Percentiles rank a stretch among this genome's conserved stretches.
These are phyloP conservation scores for Eolophus roseicapilla DNA, from an alignment of 2,113 vertebrate species.

Conservation along the genomic window DNA sequence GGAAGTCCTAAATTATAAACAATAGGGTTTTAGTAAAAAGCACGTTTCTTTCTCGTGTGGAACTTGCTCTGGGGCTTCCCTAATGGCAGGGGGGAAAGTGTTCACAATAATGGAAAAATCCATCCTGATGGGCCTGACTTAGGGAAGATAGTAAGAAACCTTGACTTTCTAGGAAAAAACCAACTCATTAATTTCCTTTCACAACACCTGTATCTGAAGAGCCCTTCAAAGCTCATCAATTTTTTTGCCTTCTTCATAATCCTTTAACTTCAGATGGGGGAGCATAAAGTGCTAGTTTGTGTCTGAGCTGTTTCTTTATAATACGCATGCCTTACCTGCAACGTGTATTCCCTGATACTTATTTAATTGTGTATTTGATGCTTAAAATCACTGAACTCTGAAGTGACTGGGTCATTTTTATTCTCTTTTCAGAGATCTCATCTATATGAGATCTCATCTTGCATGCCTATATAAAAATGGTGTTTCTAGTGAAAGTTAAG, in stretches of 20 bases:
- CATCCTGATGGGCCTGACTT: neutral
- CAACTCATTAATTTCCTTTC: neutral
- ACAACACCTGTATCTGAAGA: neutral
- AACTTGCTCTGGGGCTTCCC: neutral
- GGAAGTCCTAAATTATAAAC: neutral
- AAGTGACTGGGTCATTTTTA: neutral
- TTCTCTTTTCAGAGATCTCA: neutral
- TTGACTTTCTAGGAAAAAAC: neutral
- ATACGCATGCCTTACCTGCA: neutral
- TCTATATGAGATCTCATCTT: no score
- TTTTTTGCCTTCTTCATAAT: neutral
- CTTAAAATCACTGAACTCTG: neutral
- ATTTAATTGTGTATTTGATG: neutral
- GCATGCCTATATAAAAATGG: neutral
- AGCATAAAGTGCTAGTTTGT: neutral
- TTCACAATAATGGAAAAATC: neutral
- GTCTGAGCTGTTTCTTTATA: neutral
- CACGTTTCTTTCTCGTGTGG: neutral
- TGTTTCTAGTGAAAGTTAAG: neutral
- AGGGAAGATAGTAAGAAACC: neutral
- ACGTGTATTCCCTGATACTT: neutral
- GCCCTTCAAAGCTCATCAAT: neutral
- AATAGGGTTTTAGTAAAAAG: neutral
- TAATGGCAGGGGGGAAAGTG: neutral
- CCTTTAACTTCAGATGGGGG: neutral